Conservation (phyloP, 2,113 vertebrate species). For the Petrocephalus microphthalmus region DNA sequence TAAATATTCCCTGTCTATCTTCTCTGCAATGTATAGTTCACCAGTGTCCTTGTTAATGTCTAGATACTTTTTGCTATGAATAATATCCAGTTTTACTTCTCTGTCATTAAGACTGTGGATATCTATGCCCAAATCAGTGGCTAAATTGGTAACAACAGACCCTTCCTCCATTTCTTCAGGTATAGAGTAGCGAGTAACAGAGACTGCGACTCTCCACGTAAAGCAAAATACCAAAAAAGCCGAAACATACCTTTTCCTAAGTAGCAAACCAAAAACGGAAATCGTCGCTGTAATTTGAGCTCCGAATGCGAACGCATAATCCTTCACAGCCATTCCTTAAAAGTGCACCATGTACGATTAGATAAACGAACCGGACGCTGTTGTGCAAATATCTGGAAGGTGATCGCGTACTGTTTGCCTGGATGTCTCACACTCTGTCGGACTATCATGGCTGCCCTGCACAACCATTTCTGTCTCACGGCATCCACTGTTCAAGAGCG, state of each 20-base stretch:
- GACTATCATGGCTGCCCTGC: neutral
- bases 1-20: constrained; percentile 46
- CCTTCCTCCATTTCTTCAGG: constrained; percentile 51
- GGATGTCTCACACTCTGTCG: neutral
- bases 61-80: constrained; percentile 38
- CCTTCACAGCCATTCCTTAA: neutral
- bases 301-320: neutral
- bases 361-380: neutral
- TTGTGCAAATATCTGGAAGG: neutral
- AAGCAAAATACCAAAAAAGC: neutral
- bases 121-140: constrained; percentile 55
- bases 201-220: neutral
- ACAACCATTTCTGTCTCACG: neutral
- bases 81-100: constrained; percentile 26
- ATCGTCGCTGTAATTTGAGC: neutral
- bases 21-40: constrained; percentile 51
- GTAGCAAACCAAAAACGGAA: neutral
- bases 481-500: neutral
- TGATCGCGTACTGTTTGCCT: neutral
- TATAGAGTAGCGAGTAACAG: constrained; percentile 44
- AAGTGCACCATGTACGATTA: neutral
- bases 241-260: constrained; percentile 22
- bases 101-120: constrained; percentile 33
- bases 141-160: constrained; percentile 52
- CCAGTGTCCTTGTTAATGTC: constrained; percentile 29